Conservation (phyloP, 2,797 vertebrate genomes). For the Peromyscus attwateri region DNA sequence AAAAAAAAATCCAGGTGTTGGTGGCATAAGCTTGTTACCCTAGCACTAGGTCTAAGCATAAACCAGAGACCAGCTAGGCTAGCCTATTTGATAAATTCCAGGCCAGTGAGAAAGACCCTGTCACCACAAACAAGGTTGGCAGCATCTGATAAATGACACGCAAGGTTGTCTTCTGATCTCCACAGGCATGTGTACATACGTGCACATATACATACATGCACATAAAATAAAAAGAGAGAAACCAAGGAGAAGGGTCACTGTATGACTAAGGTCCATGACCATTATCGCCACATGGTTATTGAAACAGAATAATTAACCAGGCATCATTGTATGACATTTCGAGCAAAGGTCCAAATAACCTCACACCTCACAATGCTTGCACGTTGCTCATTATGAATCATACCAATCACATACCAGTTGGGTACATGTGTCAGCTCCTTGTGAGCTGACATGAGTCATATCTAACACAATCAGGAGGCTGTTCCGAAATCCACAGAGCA, state of each 20-base stretch:
- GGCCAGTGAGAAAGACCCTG: background rate
- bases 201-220: background rate
- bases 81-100: background rate
- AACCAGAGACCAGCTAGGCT: too few relatives aligned
- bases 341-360: slow-evolving; percentile 34
- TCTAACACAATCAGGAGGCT: background rate
- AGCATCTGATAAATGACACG: background rate
- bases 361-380: background rate
- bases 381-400: background rate
- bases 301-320: background rate
- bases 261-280: background rate
- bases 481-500: background rate
- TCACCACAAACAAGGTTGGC: background rate
- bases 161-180: background rate
- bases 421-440: background rate
- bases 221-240: background rate
- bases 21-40: background rate
- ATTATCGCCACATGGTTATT: background rate
- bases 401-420: background rate
- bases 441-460: slow-evolving; percentile 23
- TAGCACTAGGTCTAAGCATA: background rate
- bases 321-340: background rate
- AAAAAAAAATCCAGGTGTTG: background rate
- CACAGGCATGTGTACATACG: background rate
- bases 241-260: background rate